Base-by-base conservation (phyloP, 1,140 invertebrate species). In the Penaeus indicus region DNA sequence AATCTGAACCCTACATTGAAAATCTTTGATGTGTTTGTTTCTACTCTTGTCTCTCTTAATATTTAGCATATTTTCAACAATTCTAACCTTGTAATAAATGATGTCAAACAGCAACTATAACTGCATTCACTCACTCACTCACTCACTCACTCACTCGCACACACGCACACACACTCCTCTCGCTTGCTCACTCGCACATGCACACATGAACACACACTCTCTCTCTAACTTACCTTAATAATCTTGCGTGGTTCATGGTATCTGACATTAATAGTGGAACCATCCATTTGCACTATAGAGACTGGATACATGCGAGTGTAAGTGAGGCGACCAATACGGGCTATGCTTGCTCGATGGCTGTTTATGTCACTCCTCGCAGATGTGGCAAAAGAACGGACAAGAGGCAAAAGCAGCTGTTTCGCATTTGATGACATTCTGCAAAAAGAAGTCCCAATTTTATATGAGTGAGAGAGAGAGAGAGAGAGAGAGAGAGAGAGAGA, bases 201-300 rank as follows among this genome's bases (percentile, higher is more conserved):
- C 54, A 61, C 8, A 11, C 16, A 81, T 62, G 21, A 16, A 16
- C 38, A 54, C 18, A 27, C 47, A 2, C 25, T 22, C n/a, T 38
- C 4, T 61, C 1, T 25, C 22, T 38, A 32, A 32, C 22, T 13
- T 83, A 88, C 86, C 81, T 88, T 88, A 4, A 88, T 78, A 63
- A 88, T 88, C 62, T 88, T 83, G 22, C 81, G 72, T 47, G 86
- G 86, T 78, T 88, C 86, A 79, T 84, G 81, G 86, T 88, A 88
- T 78, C 86, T 61, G 0, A 88, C 79, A n/a, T 64, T 88, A 22
- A 88, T 64, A n/a, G 81, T 88, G 21, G 86, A 88, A 18, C 86
- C 86, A 84, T 88, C 86, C 38, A 27, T 84, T 54, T 88, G 80
- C 38, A 88, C 81, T 60, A 88, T 18, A 18, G 82, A 7, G 18